These are phyloP conservation scores for Chrysina gloriosa DNA, from an alignment of 2,888 invertebrate species.

Conservation along the genomic window DNA sequence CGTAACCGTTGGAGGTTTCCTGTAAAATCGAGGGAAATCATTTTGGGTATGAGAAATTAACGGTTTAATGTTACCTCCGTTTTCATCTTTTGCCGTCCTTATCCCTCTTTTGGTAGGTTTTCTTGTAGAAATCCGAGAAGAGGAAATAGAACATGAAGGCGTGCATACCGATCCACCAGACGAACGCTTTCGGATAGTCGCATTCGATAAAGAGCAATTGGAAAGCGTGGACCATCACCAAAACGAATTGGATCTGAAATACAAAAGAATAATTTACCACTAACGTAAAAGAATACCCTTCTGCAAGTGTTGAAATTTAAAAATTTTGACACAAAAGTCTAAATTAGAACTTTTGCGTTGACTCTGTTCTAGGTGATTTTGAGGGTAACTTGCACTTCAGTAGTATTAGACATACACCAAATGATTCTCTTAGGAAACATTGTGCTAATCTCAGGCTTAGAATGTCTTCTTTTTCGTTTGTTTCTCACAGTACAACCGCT, in stretches of 20 bases:
- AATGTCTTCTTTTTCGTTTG: too few relatives aligned
- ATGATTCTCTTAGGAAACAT: too few relatives aligned
- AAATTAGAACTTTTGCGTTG: too few relatives aligned
- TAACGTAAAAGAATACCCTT: neutral
- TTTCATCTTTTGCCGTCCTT: constrained; percentile 16
- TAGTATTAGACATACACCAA: too few relatives aligned
- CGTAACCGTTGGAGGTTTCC: constrained; percentile 42
- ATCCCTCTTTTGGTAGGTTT: constrained; percentile 69
- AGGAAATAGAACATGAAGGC: constrained; percentile 93
- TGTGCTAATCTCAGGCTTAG: too few relatives aligned
- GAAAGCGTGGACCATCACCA: constrained; percentile 90
- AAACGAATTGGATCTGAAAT: constrained; percentile 83
- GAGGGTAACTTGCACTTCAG: too few relatives aligned
- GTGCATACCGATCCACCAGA: constrained; percentile 92
- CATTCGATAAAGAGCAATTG: constrained; percentile 90
- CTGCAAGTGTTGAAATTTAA: too few relatives aligned
- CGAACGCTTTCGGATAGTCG: constrained; percentile 88
- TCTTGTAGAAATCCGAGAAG: constrained; percentile 91
- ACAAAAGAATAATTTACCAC: constrained; percentile 8
- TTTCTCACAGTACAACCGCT: too few relatives aligned
- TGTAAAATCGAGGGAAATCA: constrained; percentile 38
- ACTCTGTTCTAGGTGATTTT: too few relatives aligned
- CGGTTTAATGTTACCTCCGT: constrained; percentile 14
- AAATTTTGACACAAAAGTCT: too few relatives aligned
- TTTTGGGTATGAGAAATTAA: neutral